phyloP scores from a whole-genome alignment of 1,140 invertebrate genomes.

The Bombus waltoni region DNA sequence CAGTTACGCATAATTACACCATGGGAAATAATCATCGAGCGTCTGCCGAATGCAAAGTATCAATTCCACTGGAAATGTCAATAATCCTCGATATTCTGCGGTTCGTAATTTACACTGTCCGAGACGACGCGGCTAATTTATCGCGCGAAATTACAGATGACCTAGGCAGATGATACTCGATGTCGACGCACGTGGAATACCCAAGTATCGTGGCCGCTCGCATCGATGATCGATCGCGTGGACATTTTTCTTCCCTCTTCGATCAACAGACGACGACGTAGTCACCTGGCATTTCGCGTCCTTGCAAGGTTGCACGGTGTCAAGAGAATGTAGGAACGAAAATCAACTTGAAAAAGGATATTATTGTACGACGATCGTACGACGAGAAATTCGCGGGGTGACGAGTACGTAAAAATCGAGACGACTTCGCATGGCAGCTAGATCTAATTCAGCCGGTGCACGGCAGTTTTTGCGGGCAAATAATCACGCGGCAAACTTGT shows the following conservation, averaged over 20 bases:
- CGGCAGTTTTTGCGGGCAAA: constrained; percentile 5
- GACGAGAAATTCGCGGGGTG: not conserved
- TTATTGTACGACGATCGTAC: too few relatives aligned
- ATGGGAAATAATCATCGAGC: not conserved
- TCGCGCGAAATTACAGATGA: constrained; percentile 34
- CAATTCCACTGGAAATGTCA: constrained; percentile 13
- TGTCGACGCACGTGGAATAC: not conserved
- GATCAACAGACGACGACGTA: not conserved
- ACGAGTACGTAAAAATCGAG: not conserved
- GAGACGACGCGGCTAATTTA: constrained; percentile 18
- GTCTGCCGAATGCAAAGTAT: constrained; percentile 29
- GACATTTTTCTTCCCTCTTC: not conserved
- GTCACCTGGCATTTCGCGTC: not conserved
- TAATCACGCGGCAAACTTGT: constrained; percentile 22
- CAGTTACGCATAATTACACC: constrained; percentile 19
- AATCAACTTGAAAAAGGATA: not conserved
- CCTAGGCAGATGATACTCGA: not conserved
- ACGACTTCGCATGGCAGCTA: too few relatives aligned
- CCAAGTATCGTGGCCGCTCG: not conserved
- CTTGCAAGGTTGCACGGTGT: not conserved
- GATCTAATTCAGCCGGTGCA: constrained; percentile 4
- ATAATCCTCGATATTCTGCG: not conserved
- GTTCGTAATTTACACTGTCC: constrained; percentile 3
- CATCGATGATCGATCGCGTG: not conserved
- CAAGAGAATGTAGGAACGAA: not conserved